These are phyloP conservation scores for Eulemur rubriventer DNA, from an alignment of 2,797 vertebrate genomes.

Conservation along the genomic window DNA sequence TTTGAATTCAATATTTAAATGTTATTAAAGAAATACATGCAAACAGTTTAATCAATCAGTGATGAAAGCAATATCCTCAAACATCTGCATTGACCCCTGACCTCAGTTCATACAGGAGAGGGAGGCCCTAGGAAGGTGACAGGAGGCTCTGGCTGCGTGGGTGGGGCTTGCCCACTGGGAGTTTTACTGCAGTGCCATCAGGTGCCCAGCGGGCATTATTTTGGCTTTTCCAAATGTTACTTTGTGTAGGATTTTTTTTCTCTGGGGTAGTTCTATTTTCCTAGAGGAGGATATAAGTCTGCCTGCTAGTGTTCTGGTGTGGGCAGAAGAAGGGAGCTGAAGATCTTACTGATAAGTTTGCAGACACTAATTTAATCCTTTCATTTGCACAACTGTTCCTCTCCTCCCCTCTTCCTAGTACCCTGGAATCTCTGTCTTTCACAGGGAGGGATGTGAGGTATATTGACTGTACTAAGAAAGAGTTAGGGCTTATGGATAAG, in stretches of 20 bases:
- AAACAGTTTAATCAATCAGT: neutral
- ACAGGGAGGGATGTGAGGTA: neutral
- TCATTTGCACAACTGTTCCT: neutral
- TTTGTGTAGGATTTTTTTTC: neutral
- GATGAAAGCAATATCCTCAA: neutral
- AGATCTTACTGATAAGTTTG: neutral
- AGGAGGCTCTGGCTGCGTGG: neutral
- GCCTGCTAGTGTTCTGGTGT: neutral
- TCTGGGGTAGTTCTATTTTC: neutral
- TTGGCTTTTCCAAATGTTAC: neutral
- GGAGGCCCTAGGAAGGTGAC: neutral
- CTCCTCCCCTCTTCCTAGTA: neutral
- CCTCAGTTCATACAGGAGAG: neutral
- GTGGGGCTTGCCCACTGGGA: neutral
- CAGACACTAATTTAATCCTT: neutral
- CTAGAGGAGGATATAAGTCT: neutral
- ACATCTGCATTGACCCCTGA: neutral
- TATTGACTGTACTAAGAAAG: neutral
- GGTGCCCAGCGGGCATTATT: neutral
- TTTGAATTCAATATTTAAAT: neutral
- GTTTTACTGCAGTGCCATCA: neutral
- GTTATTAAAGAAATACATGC: neutral
- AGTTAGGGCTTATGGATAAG: neutral
- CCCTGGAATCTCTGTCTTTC: neutral
- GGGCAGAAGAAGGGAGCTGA: neutral